Base-by-base conservation (phyloP, 2,888 invertebrate genomes). In the Lathronympha strigana region DNA sequence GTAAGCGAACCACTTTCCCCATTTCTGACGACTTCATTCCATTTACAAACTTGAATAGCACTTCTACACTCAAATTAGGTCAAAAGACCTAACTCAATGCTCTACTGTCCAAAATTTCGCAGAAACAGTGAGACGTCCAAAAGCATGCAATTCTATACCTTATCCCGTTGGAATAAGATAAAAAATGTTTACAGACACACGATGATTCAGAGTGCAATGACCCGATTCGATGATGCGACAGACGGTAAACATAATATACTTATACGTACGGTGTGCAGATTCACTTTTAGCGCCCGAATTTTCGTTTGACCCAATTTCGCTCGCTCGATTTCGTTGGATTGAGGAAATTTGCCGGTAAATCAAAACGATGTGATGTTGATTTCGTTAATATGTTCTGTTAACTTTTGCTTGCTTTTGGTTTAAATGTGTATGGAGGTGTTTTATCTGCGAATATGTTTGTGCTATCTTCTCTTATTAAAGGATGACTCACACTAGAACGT, bases 41-140 rank as follows among this genome's bases (percentile, higher is more conserved):
- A 21, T 21, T 45, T 4, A 47, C 2, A 23, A 47, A 47, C 23
- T 13, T 47, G 23, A 47, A 47, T 23, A 47, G 47, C 47, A n/a
- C 47, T 47, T 21, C 6, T 15, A 47, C 23, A 13, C 23, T 23
- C 45, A 17, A 47, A 47, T 47, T 23, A 47, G 47, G 47, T 47
- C 47, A 23, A 23, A 47, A 47, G 47, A 47, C 47, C 47, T 47
- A 47, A 47, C 47, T 47, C 47, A 47, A 47, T 17, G n/a, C 47
- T 47, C 23, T 47, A 25, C 23, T 47, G 21, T 47, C 47, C n/a
- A 47, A 45, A 47, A 13, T 21, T 47, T 45, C 45, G 5, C 21
- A 47, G 23, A 47, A 47, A 23, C 23, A n/a, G 23, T n/a, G 11
- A 13, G 40, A 40, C 47, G 6, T 1, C 1, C 43, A 9, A 21